phyloP scores from a whole-genome alignment of 1,140 invertebrate species.

The Drosophila navojoa region DNA sequence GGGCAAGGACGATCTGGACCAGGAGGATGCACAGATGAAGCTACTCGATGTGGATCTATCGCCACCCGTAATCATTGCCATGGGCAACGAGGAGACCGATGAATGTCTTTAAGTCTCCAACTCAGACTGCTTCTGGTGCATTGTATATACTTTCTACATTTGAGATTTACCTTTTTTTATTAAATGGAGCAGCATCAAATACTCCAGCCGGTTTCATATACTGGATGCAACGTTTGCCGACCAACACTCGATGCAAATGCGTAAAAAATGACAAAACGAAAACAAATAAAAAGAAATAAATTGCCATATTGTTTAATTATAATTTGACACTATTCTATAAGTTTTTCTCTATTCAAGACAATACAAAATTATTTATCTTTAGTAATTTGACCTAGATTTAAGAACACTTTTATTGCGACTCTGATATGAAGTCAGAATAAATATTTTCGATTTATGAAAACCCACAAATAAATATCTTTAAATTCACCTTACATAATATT shows the following conservation, averaged over 20 bases:
- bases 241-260: slow-evolving; percentile 36
- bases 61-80: slow-evolving; percentile 49
- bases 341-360: slow-evolving; percentile 40
- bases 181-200: slow-evolving; percentile 17
- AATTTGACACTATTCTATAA: slow-evolving; percentile 45
- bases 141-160: slow-evolving; percentile 68
- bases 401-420: slow-evolving; percentile 53
- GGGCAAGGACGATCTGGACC: slow-evolving; percentile 73
- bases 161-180: slow-evolving; percentile 20
- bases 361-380: slow-evolving; percentile 63
- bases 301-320: slow-evolving; percentile 73
- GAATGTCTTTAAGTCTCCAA: slow-evolving; percentile 60
- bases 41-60: slow-evolving; percentile 73
- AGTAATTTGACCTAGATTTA: slow-evolving; percentile 55
- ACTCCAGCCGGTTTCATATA: slow-evolving; percentile 41
- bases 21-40: slow-evolving; percentile 76
- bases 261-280: slow-evolving; percentile 15
- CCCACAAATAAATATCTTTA: not conserved
- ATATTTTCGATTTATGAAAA: slow-evolving; percentile 54
- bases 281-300: slow-evolving; percentile 40
- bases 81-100: slow-evolving; percentile 69
- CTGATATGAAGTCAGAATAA: slow-evolving; percentile 73
- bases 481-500: not conserved
- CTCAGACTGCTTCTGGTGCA: slow-evolving; percentile 25
- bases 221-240: slow-evolving; percentile 43